A percentile compares a stretch with the other conserved stretches of the same genome.
Conservation (phyloP, 2,113 vertebrate species). For the Serinus canaria region DNA sequence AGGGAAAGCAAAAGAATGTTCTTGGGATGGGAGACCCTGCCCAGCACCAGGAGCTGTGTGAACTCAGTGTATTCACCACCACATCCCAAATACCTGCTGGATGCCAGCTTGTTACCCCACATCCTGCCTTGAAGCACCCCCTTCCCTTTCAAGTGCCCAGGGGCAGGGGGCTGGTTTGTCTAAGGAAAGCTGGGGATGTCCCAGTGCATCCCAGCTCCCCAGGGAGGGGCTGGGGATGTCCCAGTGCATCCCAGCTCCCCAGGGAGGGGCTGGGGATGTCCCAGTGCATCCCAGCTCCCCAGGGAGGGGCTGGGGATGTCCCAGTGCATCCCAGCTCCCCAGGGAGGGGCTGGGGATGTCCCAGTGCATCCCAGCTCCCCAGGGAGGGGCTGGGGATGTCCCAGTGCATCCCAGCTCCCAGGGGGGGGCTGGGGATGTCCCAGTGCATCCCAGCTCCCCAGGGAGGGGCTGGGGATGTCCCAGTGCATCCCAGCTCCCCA, state of each 20-base stretch:
- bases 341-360: not conserved
- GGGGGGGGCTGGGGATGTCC: not conserved
- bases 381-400: not conserved
- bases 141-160: not conserved
- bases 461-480: not conserved
- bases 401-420: fast-evolving
- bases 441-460: fast-evolving
- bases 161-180: not conserved
- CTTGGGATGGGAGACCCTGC: not conserved
- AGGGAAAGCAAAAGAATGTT: not conserved
- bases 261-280: not conserved
- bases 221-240: not conserved
- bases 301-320: not conserved
- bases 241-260: fast-evolving
- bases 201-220: not conserved
- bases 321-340: not conserved
- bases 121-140: not conserved
- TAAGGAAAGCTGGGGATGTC: not conserved
- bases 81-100: fast-evolving
- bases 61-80: fast-evolving
- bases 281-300: fast-evolving
- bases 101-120: not conserved
- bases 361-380: not conserved
- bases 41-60: fast-evolving
- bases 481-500: not conserved